Percentiles rank a stretch among this genome's conserved stretches.
These are phyloP conservation scores for Acomys russatus DNA, from an alignment of 2,797 vertebrate species.

Conservation along the genomic window DNA sequence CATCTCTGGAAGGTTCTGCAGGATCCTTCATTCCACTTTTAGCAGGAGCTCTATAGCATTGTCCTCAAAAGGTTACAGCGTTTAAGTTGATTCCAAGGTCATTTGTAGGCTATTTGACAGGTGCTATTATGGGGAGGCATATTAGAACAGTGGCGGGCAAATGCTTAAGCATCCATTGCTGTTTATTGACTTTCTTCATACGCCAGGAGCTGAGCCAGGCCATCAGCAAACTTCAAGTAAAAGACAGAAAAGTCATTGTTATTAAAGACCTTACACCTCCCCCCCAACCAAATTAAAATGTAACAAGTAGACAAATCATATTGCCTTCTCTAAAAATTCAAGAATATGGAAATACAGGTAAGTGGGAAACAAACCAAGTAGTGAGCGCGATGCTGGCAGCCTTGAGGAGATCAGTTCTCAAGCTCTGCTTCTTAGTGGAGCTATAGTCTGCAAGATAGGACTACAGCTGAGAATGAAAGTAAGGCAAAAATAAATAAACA, in stretches of 20 bases:
- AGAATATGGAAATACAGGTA: neutral
- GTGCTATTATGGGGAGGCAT: neutral
- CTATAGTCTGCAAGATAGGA: neutral
- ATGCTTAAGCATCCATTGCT: neutral
- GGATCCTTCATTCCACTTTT: neutral
- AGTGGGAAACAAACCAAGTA: neutral
- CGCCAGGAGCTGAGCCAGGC: neutral
- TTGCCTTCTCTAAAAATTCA: neutral
- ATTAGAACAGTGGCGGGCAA: neutral
- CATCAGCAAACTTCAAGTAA: neutral
- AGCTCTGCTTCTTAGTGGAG: neutral
- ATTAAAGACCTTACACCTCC: neutral
- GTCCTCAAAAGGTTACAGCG: neutral
- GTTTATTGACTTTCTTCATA: neutral
- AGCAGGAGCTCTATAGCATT: neutral
- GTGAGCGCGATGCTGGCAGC: neutral
- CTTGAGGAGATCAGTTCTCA: neutral
- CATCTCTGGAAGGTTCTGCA: neutral
- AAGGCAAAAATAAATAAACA: neutral
- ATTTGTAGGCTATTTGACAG: neutral
- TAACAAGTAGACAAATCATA: neutral
- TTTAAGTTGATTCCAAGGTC: slow-evolving; percentile 6
- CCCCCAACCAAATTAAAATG: neutral
- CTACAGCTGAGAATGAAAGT: neutral
- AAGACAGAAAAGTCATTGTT: neutral